Conservation (phyloP, 2,888 invertebrate species). For the Nipponacmea schrenckii region DNA sequence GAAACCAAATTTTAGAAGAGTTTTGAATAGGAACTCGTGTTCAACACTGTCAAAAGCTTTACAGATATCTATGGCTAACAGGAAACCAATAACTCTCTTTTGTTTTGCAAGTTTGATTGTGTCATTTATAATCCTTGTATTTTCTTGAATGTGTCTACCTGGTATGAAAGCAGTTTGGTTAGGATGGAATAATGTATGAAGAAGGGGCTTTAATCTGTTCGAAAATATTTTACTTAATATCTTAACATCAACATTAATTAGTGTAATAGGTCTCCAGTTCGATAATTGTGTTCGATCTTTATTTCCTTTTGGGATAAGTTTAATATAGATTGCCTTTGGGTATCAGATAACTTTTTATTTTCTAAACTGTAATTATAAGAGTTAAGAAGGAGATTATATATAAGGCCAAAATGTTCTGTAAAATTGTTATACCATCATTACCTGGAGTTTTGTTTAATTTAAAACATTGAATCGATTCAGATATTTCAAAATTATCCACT, state of each 20-base stretch:
- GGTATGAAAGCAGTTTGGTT: not conserved
- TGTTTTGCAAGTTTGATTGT: not conserved
- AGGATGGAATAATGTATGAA: not conserved
- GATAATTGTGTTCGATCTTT: no score
- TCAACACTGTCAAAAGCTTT: not conserved
- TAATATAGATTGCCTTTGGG: no score
- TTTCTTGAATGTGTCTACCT: not conserved
- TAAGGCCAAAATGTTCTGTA: not conserved
- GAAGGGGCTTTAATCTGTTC: no score
- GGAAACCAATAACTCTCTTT: not conserved
- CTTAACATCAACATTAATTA: no score
- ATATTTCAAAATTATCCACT: not conserved
- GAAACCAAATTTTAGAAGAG: not conserved
- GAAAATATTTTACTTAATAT: no score
- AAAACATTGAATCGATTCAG: not conserved
- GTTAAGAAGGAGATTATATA: not conserved
- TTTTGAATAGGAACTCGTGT: not conserved
- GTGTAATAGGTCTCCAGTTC: no score
- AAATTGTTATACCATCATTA: not conserved
- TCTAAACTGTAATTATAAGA: no score
- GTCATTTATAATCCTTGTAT: not conserved
- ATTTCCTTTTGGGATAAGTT: no score
- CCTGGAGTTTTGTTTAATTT: not conserved
- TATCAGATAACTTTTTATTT: no score
- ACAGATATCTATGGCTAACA: not conserved